A percentile compares a stretch with the other conserved stretches of the same genome.
These are phyloP conservation scores for Anthoscopus minutus DNA, from an alignment of 2,113 vertebrate genomes.

Conservation along the genomic window DNA sequence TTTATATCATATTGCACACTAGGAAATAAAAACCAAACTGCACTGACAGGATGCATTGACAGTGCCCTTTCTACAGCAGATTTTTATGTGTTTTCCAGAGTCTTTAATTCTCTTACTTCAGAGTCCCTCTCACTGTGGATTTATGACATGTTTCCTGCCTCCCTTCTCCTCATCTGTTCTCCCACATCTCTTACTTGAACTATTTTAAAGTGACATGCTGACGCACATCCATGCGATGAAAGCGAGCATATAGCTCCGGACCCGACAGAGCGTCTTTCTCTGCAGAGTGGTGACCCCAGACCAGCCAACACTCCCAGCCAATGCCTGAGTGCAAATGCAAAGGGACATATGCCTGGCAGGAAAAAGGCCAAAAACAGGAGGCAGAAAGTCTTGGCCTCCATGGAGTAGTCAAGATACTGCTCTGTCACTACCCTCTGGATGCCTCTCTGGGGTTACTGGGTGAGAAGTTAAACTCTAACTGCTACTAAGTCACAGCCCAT, in stretches of 20 bases:
- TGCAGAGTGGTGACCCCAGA: not conserved
- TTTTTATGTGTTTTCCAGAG: constrained; percentile 56
- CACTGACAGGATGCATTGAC: constrained; percentile 41
- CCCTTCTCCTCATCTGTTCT: constrained; percentile 50
- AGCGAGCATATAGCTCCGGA: not conserved
- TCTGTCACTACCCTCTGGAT: not conserved
- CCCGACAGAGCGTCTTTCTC: not conserved
- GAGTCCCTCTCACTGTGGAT: constrained; percentile 54
- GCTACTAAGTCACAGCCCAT: not conserved
- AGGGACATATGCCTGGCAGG: not conserved
- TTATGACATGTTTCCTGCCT: constrained; percentile 66
- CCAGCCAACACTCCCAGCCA: not conserved
- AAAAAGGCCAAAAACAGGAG: not conserved
- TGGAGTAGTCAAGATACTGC: not conserved
- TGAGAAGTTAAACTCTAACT: not conserved
- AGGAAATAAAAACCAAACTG: constrained; percentile 59
- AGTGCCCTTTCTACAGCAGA: constrained; percentile 47
- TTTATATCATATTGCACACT: constrained; percentile 39
- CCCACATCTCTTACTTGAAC: constrained; percentile 53
- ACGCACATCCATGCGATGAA: constrained; percentile 20
- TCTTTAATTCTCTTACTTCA: constrained; percentile 65
- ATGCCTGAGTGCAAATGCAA: not conserved
- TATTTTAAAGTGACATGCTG: constrained; percentile 59
- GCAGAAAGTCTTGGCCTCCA: not conserved
- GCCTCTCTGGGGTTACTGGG: not conserved